Evolutionary conservation across 23 tunicate genomes (phyloP).

Genomic region (Halocynthia aurantium): DNA sequence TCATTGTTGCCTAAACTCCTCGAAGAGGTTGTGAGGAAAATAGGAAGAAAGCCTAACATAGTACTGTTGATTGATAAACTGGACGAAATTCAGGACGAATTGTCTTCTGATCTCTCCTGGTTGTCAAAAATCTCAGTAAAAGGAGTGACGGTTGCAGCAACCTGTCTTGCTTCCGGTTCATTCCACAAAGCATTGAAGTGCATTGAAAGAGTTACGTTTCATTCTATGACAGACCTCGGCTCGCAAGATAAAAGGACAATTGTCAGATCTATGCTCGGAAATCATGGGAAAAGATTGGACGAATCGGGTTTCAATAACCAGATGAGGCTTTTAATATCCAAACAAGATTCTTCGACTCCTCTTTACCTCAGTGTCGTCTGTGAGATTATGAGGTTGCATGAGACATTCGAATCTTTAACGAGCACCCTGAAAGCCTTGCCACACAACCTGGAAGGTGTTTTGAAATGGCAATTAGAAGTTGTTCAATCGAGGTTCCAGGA

Average conservation of each 20-base stretch:
- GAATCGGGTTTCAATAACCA: constrained; percentile 26
- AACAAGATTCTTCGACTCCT: constrained; percentile 6
- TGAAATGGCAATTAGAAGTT: not conserved
- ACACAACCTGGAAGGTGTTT: not conserved
- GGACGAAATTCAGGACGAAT: not conserved
- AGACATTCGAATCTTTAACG: constrained; percentile 16
- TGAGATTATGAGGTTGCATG: constrained; percentile 10
- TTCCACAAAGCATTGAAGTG: constrained; percentile 13
- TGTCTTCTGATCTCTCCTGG: not conserved
- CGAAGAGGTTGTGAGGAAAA: not conserved
- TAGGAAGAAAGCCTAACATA: not conserved
- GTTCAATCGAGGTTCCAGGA: not conserved
- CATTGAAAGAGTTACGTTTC: not conserved
- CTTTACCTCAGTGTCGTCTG: constrained; percentile 11
- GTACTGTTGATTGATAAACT: constrained; percentile 4
- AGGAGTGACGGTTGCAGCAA: not conserved
- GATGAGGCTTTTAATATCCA: constrained; percentile 1
- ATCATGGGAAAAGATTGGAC: constrained; percentile 20
- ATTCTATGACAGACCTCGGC: not conserved
- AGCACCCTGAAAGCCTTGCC: constrained; percentile 15
- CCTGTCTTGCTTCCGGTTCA: constrained; percentile 3
- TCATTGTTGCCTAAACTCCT: constrained; percentile 4
- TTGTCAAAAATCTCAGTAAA: not conserved
- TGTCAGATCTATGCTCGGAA: constrained; percentile 11
- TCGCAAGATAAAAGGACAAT: constrained; percentile 7